phyloP scores from a whole-genome alignment of 2,888 invertebrate genomes.

The Dynastes grantii region DNA sequence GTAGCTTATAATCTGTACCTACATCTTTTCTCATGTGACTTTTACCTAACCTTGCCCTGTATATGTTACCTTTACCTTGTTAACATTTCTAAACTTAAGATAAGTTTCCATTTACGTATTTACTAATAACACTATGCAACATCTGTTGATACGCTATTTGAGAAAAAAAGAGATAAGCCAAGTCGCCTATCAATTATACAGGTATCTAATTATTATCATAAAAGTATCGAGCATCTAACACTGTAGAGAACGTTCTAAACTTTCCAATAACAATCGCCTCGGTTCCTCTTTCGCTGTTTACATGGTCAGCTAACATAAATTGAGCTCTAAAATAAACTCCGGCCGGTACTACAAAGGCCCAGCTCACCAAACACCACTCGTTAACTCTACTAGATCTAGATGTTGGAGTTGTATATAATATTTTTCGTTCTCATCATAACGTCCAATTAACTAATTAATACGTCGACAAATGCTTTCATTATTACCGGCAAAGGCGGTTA shows the following conservation, averaged over 20 bases:
- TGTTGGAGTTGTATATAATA: constrained; percentile 38
- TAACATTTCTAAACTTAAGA: too few relatives aligned
- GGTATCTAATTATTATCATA: neutral
- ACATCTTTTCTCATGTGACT: too few relatives aligned
- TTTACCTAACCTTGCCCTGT: too few relatives aligned
- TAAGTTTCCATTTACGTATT: too few relatives aligned
- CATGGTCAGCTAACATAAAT: constrained; percentile 30
- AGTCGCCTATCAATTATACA: too few relatives aligned
- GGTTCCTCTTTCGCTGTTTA: constrained; percentile 24
- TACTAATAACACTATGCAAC: too few relatives aligned
- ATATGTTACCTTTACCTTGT: too few relatives aligned
- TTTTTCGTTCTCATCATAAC: constrained; percentile 45
- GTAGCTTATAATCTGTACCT: too few relatives aligned
- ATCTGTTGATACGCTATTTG: too few relatives aligned
- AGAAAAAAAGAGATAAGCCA: too few relatives aligned
- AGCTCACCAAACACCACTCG: constrained; percentile 21
- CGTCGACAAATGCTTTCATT: constrained; percentile 44
- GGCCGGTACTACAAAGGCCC: constrained; percentile 37
- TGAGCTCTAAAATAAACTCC: constrained; percentile 43
- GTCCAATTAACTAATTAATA: constrained; percentile 46
- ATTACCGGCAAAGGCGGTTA: constrained; percentile 41
- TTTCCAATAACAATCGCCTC: constrained; percentile 21
- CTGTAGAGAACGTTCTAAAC: neutral
- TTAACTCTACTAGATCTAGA: constrained; percentile 22
- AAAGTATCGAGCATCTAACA: neutral